Evolutionary conservation across 2,113 vertebrate genomes (phyloP), one percentile per base, ranked within the genome.

Genomic region (Mobula birostris): DNA sequence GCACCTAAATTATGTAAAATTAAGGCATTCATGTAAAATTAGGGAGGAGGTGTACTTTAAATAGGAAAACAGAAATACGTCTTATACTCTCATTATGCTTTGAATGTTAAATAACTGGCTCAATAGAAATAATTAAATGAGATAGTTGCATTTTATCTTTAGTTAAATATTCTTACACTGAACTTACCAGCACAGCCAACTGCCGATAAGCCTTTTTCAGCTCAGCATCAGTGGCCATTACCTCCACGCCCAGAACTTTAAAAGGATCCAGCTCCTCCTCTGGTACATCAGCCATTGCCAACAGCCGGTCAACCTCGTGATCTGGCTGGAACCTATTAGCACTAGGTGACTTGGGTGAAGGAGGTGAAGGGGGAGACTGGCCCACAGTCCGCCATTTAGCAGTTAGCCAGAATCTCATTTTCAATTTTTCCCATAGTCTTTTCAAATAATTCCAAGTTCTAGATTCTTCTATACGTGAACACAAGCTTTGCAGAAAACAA

Each of bases 211-310:
- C 98, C 95, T 97, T 97, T 94, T 98, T 98, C 94, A 99, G 96
- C 95, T 99, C 98, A 0, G 96, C 94, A 11, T 99, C 98, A 0
- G 97, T 97, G 29, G 98, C 98, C 0, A 97, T 96, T 1, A 96
- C 95, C 94, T 98, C 98, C 95, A 99, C 97, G 0, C 98, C 98
- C 58, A 99, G 96, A 94, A 98, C 98, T 27, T 97, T 96, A 95
- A 98, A 99, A 27, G 98, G 98, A 95, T 99, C 97, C 85, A 99
- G 96, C 94, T 99, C 98, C 14, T 98, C 98, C 95, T 99, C 98
- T 32, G 98, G 97, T 79, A 98, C 95, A 77, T 96, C 96, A 0
- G 97, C 97, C 96, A 99, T 95, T 0, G 98, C 97, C 95, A 99
- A 96, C 94, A 99, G 96, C 80, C 98, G 97, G 78, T 97, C 96